Base-by-base conservation (phyloP, 1,140 invertebrate genomes). In the Drosophila pseudoobscura region DNA sequence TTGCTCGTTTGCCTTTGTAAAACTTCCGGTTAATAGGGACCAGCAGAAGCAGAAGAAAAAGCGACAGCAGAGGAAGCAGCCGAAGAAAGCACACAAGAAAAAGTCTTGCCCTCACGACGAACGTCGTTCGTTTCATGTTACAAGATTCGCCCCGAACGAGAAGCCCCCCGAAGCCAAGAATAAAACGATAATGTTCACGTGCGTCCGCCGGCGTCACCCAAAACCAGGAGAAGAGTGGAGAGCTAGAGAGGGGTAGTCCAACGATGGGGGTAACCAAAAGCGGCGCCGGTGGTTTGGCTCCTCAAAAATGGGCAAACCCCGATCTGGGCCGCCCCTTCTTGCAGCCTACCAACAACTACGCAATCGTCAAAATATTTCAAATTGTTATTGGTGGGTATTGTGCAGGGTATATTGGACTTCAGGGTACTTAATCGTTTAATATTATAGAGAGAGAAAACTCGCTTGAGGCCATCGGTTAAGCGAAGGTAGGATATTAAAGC, bases 1-100 rank as follows among this genome's bases (percentile, higher is more conserved):
- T 85, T 87, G 82, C 82, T 80, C 82, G 78, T 80, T 85, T 80
- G 82, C 82, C 74, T 85, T 85, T 85, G 82, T 85, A 87, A 85
- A 85, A 85, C 82, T 85, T 85, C 82, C 82, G 82, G 82, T 85
- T 78, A 79, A 59, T 41, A 57, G 60, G 78, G 84, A 77, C 66
- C 73, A 61, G 71, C 52, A 54, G 47, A 71, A 50, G 26, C 45
- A 54, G 50, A 43, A 44, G 26, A 55, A 70, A 47, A 64, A 39
- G 52, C 61, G 35, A 39, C 35, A 69, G 61, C 24, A 53, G 46
- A 49, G 20, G 26, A 46, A 54, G 50, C 47, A 44, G 20, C 46
- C 51, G 70, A 52, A 64, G 44, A 61, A 53, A 39, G 60, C 44
- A 49, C 31, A 51, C 71, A 60, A 71, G 72, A 61, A 80, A 39